Evolutionary conservation across 1,140 invertebrate genomes (phyloP).

Genomic region (Cherax quadricarinatus): DNA sequence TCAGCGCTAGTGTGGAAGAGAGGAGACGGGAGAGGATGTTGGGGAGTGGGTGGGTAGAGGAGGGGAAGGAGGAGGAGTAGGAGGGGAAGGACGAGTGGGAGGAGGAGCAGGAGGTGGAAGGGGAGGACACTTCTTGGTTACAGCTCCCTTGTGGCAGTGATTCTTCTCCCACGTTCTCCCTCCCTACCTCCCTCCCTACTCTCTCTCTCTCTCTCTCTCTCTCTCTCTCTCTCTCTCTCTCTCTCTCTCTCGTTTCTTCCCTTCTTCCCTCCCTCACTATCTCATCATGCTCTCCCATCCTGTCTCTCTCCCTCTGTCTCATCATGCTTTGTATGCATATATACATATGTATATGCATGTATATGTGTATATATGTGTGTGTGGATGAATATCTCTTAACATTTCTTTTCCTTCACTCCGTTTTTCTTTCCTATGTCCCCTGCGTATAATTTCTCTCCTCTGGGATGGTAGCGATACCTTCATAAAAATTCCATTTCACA

Average conservation of each 20-base stretch:
- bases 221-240: slow-evolving; percentile 9
- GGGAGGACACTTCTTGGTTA: neutral
- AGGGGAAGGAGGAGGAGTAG: neutral
- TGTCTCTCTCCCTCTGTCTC: too few species aligned
- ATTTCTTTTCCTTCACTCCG: too few species aligned
- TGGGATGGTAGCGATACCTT: too few species aligned
- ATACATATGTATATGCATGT: too few species aligned
- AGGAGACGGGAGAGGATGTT: neutral
- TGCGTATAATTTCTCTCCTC: too few species aligned
- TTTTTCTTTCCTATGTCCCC: too few species aligned
- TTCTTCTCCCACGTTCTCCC: neutral
- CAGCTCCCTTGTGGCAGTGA: neutral
- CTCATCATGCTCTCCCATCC: neutral
- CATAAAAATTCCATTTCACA: too few species aligned
- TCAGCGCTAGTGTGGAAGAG: neutral
- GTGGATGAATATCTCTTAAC: too few species aligned
- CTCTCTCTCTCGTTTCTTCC: neutral
- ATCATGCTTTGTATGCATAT: too few species aligned
- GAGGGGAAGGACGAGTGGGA: neutral
- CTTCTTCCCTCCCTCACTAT: neutral
- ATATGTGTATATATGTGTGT: too few species aligned
- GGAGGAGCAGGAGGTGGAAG: neutral
- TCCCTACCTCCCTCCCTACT: neutral
- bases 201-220: neutral
- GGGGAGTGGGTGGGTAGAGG: neutral